Percentiles rank a stretch among this genome's conserved stretches.
phyloP scores from a whole-genome alignment of 2,888 invertebrate species.

The Cataglyphis livida region DNA sequence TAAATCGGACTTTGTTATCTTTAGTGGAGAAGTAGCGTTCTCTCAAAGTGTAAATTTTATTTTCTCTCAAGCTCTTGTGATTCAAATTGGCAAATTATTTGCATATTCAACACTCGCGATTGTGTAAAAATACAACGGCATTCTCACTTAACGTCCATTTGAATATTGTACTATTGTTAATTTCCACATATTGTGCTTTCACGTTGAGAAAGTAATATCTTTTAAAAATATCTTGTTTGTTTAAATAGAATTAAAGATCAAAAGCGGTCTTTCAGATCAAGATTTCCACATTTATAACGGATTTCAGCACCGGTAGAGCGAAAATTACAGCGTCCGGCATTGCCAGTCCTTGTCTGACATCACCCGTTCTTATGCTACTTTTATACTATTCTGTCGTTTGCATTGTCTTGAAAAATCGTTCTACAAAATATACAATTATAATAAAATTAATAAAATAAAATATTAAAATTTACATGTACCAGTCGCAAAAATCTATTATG shows the following conservation, averaged over 20 bases:
- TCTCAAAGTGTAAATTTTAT: not conserved
- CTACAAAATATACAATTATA: not conserved
- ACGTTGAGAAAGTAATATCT: constrained; percentile 15
- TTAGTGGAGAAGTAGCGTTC: not conserved
- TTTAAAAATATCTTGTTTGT: not conserved
- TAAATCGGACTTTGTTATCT: not conserved
- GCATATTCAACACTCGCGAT: not conserved
- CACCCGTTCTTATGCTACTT: not conserved
- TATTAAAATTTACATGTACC: constrained; percentile 23
- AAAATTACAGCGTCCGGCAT: constrained; percentile 30
- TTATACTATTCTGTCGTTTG: not conserved
- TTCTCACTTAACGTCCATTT: not conserved
- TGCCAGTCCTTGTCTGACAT: constrained; percentile 14
- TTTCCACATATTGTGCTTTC: not conserved
- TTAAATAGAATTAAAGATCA: not conserved
- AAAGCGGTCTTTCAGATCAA: not conserved
- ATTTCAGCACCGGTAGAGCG: constrained; percentile 13
- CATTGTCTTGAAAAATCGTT: not conserved
- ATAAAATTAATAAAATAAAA: constrained; percentile 28
- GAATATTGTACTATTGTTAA: constrained; percentile 10
- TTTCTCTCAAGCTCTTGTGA: not conserved
- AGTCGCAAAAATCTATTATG: not conserved
- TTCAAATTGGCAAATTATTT: not conserved
- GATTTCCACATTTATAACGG: constrained; percentile 1
- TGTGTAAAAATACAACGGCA: not conserved